A percentile compares a stretch with the other conserved stretches of the same genome.
phyloP scores from a whole-genome alignment of 2,888 invertebrate species.

The Teinopalpus imperialis region DNA sequence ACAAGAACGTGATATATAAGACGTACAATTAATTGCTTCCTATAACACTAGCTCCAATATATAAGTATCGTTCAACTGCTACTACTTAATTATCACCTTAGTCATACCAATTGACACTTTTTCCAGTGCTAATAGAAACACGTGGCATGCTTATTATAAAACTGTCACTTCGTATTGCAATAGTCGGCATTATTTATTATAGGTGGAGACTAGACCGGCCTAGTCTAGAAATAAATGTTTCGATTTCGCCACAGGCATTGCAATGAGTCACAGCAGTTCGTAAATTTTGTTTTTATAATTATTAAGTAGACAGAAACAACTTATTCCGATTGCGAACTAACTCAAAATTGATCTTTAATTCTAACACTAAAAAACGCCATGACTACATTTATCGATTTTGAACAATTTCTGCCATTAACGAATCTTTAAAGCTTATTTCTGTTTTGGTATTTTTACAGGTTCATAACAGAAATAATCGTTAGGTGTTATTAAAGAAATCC shows the following conservation, averaged over 20 bases:
- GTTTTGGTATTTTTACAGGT: no score
- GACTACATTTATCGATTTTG: no score
- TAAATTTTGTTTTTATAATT: constrained; percentile 15
- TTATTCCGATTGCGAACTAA: no score
- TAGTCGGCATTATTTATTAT: constrained; percentile 56
- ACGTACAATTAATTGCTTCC: constrained; percentile 75
- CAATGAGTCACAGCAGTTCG: constrained; percentile 33
- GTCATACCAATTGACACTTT: constrained; percentile 43
- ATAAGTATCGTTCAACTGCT: constrained; percentile 1
- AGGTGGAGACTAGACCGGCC: constrained; percentile 36
- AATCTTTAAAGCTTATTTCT: no score
- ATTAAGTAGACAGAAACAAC: no score
- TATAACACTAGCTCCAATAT: constrained; percentile 42
- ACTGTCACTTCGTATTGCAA: constrained; percentile 57
- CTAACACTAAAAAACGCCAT: no score
- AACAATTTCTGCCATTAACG: no score
- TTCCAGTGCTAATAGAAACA: constrained; percentile 29
- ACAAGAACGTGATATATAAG: constrained; percentile 70
- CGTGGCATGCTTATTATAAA: constrained; percentile 42
- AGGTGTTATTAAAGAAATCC: no score
- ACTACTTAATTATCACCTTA: constrained; percentile 51
- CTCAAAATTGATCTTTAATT: no score
- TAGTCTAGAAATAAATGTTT: constrained; percentile 45
- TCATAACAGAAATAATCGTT: no score
- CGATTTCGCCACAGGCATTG: constrained; percentile 40